Evolutionary conservation across 2,113 vertebrate species (phyloP).

Genomic region (Phoxinus phoxinus): DNA sequence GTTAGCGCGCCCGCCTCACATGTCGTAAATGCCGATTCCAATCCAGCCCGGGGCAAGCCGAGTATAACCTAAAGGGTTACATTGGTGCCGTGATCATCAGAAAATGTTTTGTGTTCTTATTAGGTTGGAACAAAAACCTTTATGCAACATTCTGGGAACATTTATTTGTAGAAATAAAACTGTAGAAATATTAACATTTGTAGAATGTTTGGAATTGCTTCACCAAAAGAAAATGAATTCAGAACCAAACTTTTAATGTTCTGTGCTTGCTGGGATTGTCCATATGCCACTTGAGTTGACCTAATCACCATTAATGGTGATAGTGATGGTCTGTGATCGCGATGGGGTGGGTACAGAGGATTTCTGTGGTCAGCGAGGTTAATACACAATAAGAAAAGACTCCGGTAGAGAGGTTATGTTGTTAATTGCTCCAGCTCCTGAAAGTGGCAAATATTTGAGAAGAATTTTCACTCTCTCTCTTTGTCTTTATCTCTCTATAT

Average conservation of each 20-base stretch:
- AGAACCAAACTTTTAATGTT: not conserved
- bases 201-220: not conserved
- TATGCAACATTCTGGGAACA: not conserved
- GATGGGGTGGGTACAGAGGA: not conserved
- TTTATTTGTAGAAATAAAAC: not conserved
- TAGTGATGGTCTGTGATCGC: not conserved
- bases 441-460: not conserved
- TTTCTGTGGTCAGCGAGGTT: not conserved
- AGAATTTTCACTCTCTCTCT: not conserved
- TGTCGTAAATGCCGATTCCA: no score
- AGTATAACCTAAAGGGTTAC: no score
- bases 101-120: not conserved
- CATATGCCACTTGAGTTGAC: not conserved
- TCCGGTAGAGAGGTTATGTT: not conserved
- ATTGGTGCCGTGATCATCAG: no score
- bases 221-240: not conserved
- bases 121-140: not conserved
- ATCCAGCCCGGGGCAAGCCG: no score
- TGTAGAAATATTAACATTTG: not conserved
- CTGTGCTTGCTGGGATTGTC: not conserved
- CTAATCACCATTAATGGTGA: not conserved
- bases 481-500: not conserved
- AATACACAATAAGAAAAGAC: not conserved
- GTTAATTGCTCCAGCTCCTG: not conserved
- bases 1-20: no score